phyloP scores from a whole-genome alignment of 2,113 vertebrate species.

The Ophiodon elongatus region DNA sequence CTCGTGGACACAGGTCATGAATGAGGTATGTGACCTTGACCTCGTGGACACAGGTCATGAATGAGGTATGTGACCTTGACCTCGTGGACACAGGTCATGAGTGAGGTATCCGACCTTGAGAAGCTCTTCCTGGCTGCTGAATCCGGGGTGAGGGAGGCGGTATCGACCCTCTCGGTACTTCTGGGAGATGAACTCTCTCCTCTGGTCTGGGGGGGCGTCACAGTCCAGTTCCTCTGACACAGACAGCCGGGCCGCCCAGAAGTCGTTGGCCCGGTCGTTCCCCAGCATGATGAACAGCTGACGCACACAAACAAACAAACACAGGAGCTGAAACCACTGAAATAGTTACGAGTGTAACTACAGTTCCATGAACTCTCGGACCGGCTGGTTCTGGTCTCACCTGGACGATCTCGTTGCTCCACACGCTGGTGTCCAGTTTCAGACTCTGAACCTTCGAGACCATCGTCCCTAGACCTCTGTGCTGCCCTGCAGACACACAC shows the following conservation, averaged over 20 bases:
- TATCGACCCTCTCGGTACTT: constrained; percentile 93
- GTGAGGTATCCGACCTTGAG: constrained; percentile 82
- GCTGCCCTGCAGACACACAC: constrained; percentile 87
- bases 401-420: constrained; percentile 98
- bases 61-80: too few species aligned
- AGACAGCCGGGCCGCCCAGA: constrained; percentile 90
- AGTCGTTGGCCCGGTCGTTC: constrained; percentile 93
- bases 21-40: too few species aligned
- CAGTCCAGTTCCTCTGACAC: constrained; percentile 83
- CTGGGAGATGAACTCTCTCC: constrained; percentile 89
- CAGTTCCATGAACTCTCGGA: neutral
- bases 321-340: neutral
- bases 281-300: constrained; percentile 97
- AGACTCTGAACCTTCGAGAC: constrained; percentile 98
- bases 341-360: neutral
- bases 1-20: too few species aligned
- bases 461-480: constrained; percentile 93
- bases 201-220: constrained; percentile 83
- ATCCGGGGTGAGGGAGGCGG: constrained; percentile 86
- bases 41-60: too few species aligned
- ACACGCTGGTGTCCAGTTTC: constrained; percentile 96
- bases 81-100: too few species aligned
- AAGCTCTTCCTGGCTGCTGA: constrained; percentile 88
- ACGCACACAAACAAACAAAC: neutral
- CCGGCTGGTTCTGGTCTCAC: constrained; percentile 71